Evolutionary conservation across 2,797 vertebrate species (phyloP).

Genomic region (Schizopygopsis malacanthus): DNA sequence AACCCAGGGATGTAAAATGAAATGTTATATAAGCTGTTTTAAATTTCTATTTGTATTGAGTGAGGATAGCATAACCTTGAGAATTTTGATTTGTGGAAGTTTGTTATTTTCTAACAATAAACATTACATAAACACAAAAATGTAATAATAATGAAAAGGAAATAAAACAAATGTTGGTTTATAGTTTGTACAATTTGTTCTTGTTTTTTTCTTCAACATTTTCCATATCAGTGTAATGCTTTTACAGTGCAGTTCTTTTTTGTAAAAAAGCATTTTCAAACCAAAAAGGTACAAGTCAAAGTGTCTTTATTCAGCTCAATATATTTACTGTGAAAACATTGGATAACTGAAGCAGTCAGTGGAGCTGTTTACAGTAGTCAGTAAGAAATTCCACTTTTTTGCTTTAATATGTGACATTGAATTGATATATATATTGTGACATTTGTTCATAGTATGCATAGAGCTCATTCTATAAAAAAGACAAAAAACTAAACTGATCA

Average conservation of each 20-base stretch:
- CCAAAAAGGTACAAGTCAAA: slow-evolving; percentile 30
- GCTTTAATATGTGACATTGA: slow-evolving; percentile 51
- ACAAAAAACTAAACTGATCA: slow-evolving; percentile 58
- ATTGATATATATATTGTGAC: slow-evolving; percentile 46
- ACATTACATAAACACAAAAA: not conserved
- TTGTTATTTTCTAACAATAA: too few relatives aligned
- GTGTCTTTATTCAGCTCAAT: slow-evolving; percentile 70
- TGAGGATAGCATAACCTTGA: too few relatives aligned
- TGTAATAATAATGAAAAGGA: not conserved
- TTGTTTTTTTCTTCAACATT: not conserved
- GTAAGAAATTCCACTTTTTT: slow-evolving; percentile 64
- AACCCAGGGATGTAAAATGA: not conserved
- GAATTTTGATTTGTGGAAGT: not conserved
- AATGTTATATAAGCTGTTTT: not conserved
- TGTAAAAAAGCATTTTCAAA: not conserved
- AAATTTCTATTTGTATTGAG: not conserved
- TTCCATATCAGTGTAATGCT: not conserved
- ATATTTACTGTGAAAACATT: slow-evolving; percentile 73
- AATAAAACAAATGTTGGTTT: not conserved
- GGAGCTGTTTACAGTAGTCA: slow-evolving; percentile 80
- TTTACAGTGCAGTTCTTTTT: not conserved
- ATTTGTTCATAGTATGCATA: slow-evolving; percentile 64
- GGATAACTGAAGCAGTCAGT: slow-evolving; percentile 67
- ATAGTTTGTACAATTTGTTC: not conserved
- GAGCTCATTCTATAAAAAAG: slow-evolving; percentile 62